These are phyloP conservation scores for Sebastes iracundus DNA, from an alignment of 2,797 vertebrate species.

Conservation along the genomic window DNA sequence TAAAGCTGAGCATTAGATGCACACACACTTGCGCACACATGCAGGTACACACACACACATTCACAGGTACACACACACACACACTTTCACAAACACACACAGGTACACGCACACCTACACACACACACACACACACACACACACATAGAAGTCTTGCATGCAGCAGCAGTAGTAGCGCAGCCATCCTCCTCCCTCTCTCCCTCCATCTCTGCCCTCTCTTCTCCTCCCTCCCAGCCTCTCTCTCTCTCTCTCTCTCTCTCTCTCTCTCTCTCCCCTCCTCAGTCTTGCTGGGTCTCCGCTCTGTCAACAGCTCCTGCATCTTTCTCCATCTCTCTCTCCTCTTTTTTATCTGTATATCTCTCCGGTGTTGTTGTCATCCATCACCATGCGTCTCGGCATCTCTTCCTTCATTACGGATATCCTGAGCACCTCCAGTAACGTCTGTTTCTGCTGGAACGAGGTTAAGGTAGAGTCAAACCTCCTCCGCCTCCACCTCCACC, in stretches of 20 bases:
- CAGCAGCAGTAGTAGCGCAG: constrained; percentile 58
- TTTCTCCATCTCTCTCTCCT: constrained; percentile 38
- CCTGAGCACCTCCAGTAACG: constrained; percentile 79
- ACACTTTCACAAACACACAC: background rate
- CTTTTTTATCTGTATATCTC: constrained; percentile 35
- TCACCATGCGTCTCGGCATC: constrained; percentile 82
- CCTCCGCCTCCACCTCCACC: constrained; percentile 2
- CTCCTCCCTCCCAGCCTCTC: constrained; percentile 2
- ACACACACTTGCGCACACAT: background rate
- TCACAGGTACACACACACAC: background rate
- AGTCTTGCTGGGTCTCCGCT: constrained; percentile 53
- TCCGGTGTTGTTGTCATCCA: constrained; percentile 21
- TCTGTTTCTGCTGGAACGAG: constrained; percentile 84
- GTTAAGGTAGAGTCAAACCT: constrained; percentile 67
- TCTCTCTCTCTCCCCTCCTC: constrained; percentile 9
- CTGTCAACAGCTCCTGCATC: constrained; percentile 60
- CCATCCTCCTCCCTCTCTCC: constrained; percentile 40
- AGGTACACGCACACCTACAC: background rate
- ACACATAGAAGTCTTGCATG: constrained; percentile 41
- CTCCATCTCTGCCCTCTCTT: constrained; percentile 17
- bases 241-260: background rate
- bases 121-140: constrained; percentile 2
- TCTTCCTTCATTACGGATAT: constrained; percentile 83
- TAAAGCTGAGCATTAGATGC: constrained; percentile 5
- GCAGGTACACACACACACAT: background rate